Evolutionary conservation across 1,140 invertebrate genomes (phyloP).

Genomic region (Pomacea maculata): DNA sequence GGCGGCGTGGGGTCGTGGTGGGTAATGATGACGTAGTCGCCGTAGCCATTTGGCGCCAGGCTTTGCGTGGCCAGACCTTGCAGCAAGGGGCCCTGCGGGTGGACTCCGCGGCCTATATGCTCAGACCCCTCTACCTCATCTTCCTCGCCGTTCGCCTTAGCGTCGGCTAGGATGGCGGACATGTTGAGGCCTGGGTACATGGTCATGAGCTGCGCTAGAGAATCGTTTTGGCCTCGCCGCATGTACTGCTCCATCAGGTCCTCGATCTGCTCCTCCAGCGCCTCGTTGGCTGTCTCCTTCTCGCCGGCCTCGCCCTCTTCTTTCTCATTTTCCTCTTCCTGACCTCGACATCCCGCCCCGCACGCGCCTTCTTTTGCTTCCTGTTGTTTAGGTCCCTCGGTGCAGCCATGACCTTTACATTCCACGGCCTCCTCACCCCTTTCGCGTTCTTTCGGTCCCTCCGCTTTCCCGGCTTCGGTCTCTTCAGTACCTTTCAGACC

Average conservation of each 20-base stretch:
- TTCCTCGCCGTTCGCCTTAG: constrained; percentile 6
- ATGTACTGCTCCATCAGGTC: constrained; percentile 16
- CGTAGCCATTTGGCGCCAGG: constrained; percentile 2
- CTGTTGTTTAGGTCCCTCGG: background rate
- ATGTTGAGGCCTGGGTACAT: constrained; percentile 26
- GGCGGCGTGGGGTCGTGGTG: background rate
- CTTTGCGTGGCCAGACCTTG: background rate
- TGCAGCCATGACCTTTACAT: background rate
- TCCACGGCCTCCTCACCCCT: background rate
- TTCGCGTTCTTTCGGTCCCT: background rate
- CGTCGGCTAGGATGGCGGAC: constrained; percentile 16
- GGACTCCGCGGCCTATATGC: background rate
- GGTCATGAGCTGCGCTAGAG: constrained; percentile 18
- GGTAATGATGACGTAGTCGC: constrained; percentile 2
- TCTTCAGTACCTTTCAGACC: background rate
- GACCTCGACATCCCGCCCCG: background rate
- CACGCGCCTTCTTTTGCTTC: background rate
- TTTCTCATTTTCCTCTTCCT: background rate
- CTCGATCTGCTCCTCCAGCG: constrained; percentile 21
- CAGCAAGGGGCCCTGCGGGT: background rate
- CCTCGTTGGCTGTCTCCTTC: constrained; percentile 14
- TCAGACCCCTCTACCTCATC: constrained; percentile 6
- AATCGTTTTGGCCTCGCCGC: background rate
- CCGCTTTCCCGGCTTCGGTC: background rate
- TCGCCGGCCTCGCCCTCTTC: constrained; percentile 14